Evolutionary conservation across 2,888 invertebrate species (phyloP).

Genomic region (Megastigmus dorsalis): DNA sequence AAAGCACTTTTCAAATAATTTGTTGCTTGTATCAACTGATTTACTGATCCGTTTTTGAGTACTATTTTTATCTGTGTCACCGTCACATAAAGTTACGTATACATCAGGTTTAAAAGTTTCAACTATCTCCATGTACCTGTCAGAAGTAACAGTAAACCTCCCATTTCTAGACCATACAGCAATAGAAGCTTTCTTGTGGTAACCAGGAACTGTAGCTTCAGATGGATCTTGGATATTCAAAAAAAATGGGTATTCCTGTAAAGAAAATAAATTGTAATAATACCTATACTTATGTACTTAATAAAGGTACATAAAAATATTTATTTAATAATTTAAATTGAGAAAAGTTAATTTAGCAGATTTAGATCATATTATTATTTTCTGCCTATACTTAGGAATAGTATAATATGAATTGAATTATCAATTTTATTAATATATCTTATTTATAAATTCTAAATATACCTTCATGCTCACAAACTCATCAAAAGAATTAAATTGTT

Average conservation of each 20-base stretch:
- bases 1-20: constrained; percentile 82
- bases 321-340: not conserved
- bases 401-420: not conserved
- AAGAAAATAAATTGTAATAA: constrained; percentile 15
- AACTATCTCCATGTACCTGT: constrained; percentile 86
- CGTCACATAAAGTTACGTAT: constrained; percentile 88
- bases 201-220: constrained; percentile 80
- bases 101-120: constrained; percentile 87
- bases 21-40: constrained; percentile 82
- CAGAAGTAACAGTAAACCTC: constrained; percentile 80
- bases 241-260: constrained; percentile 75
- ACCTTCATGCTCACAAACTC: constrained; percentile 81
- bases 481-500: constrained; percentile 76
- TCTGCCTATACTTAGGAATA: no score
- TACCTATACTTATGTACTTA: no score
- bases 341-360: not conserved
- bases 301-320: no score
- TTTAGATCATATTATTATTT: not conserved
- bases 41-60: constrained; percentile 83
- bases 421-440: not conserved
- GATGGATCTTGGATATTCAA: constrained; percentile 83
- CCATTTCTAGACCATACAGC: constrained; percentile 89
- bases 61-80: constrained; percentile 81
- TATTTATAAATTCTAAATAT: constrained; percentile 22
- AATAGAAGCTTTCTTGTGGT: constrained; percentile 82